phyloP scores from a whole-genome alignment of 1,140 invertebrate genomes.

The Choristoneura fumiferana region DNA sequence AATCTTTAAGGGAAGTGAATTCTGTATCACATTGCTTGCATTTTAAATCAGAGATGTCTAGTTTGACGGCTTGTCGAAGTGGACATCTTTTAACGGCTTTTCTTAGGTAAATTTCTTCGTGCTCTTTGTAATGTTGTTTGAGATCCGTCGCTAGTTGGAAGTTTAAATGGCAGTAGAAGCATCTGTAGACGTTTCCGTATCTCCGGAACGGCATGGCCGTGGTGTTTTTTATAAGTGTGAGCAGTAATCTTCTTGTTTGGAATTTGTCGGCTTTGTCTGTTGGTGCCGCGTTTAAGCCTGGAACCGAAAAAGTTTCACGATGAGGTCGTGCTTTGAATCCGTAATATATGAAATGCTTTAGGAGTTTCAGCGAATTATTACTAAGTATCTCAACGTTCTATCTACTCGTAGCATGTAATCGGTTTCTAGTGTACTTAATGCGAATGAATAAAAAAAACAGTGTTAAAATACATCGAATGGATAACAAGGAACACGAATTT shows the following conservation, averaged over 20 bases:
- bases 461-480: no score
- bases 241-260: slow-evolving; percentile 13
- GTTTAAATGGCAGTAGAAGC: slow-evolving; percentile 48
- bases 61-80: not conserved
- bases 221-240: slow-evolving; percentile 35
- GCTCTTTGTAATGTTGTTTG: slow-evolving; percentile 17
- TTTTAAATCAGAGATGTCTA: not conserved
- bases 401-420: no score
- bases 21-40: not conserved
- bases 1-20: not conserved
- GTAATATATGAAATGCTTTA: no score
- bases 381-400: no score
- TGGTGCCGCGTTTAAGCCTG: no score
- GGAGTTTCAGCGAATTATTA: no score
- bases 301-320: no score
- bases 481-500: no score
- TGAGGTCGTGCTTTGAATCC: no score
- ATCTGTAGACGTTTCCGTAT: slow-evolving; percentile 42
- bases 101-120: not conserved
- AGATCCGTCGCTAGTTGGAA: slow-evolving; percentile 42
- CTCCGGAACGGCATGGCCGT: slow-evolving; percentile 48
- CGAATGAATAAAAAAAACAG: no score
- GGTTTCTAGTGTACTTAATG: no score
- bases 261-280: no score
- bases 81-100: not conserved